Evolutionary conservation across 2,888 invertebrate species (phyloP).

Genomic region (Seira sanloemensis): DNA sequence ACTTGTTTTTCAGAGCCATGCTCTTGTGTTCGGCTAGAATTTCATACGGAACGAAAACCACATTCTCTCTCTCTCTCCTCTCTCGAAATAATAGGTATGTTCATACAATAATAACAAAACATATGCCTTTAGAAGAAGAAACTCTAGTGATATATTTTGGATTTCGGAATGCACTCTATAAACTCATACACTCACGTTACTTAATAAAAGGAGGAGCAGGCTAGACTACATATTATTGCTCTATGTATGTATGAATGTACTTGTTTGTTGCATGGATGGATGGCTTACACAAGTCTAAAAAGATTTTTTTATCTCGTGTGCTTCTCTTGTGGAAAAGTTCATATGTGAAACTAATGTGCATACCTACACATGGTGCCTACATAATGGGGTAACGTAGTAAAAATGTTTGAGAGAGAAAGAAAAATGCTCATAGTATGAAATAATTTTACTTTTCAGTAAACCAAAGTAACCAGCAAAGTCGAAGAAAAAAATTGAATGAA

Average conservation of each 20-base stretch:
- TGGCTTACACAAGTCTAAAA: conserved; percentile 5
- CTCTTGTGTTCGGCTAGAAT: not conserved
- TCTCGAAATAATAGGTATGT: conserved; percentile 1
- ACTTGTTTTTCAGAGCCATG: not conserved
- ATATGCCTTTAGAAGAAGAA: not conserved
- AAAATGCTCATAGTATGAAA: not conserved
- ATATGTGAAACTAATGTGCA: not conserved
- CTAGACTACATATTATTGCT: not conserved
- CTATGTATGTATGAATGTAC: conserved; percentile 1
- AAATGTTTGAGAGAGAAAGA: conserved; percentile 5
- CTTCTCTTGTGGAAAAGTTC: not conserved
- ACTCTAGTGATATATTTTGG: conserved; percentile 10
- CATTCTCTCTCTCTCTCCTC: conserved; percentile 3
- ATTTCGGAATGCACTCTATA: conserved; percentile 2
- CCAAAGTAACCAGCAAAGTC: too few species aligned
- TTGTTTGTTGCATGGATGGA: conserved; percentile 27
- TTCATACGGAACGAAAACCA: conserved; percentile 15
- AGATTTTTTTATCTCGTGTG: conserved; percentile 10
- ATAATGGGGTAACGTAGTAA: conserved; percentile 9
- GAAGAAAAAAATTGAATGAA: conserved; percentile 42
- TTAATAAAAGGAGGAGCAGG: not conserved
- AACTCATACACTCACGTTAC: not conserved
- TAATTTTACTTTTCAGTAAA: too few species aligned
- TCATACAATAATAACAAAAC: conserved; percentile 11
- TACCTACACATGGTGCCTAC: not conserved